phyloP scores from a whole-genome alignment of 64 coral and sea anemone species.

The Montipora efflorescens region DNA sequence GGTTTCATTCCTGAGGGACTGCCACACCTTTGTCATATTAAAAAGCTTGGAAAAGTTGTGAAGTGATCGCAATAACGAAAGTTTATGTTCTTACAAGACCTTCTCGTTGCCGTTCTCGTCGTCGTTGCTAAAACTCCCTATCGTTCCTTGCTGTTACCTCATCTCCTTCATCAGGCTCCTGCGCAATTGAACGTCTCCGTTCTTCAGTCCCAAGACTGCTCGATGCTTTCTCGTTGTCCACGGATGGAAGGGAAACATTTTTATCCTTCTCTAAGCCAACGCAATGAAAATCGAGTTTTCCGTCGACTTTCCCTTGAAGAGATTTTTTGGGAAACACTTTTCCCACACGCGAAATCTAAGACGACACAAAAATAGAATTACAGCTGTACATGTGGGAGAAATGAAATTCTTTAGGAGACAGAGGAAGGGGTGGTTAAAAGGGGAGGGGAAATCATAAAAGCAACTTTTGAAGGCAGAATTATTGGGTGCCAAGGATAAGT shows the following conservation, averaged over 20 bases:
- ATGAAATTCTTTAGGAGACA: neutral
- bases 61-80: too few species aligned
- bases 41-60: too few species aligned
- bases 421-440: too few species aligned
- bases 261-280: constrained; percentile 43
- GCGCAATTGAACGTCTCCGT: neutral
- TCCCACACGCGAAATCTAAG: constrained; percentile 50
- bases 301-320: constrained; percentile 11
- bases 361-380: neutral
- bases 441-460: too few species aligned
- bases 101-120: too few species aligned
- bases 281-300: constrained; percentile 39
- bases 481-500: too few species aligned
- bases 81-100: too few species aligned
- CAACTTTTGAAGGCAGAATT: too few species aligned
- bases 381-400: neutral
- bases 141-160: neutral
- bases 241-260: constrained; percentile 25
- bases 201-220: neutral
- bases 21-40: too few species aligned
- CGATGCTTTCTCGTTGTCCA: neutral
- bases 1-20: too few species aligned
- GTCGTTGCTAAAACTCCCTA: too few species aligned
- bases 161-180: neutral
- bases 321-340: constrained; percentile 63